Evolutionary conservation across 2,888 invertebrate species (phyloP), one percentile per base, ranked within the genome.

Genomic region (Habroteleia sp.): DNA sequence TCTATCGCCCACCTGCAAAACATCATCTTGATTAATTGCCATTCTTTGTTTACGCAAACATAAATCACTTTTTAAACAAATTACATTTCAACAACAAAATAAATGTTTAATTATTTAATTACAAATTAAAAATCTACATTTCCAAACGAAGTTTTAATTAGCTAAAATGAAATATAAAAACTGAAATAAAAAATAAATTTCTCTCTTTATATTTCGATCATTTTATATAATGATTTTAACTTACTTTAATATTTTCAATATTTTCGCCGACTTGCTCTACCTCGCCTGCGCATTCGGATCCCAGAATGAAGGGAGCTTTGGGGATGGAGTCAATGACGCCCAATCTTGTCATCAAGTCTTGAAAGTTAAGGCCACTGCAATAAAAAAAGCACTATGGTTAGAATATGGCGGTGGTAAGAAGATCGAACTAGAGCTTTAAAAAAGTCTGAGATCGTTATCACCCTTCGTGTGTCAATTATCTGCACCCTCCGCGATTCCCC

Each of bases 231-330:
- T 4, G 20, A 3, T 7, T 6, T 8, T 14, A n/a, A 84, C 89
- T 90, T 88, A 94, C 95, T 91, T 93, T 92, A 86, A 94, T 93
- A 85, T 93, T 93, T 85, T 93, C 93, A 75, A 95, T 95, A 33
- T 93, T 93, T 85, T 94, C 94, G 80, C 94, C 95, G 72, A 95
- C 91, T 83, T 93, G 93, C 85, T 94, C 94, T 77, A 95, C 91
- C 83, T 94, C 93, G 50, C 96, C 96, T 56, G 96, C 94, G 88
- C 96, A 96, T 88, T 96, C 96, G 83, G 95, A 95, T 68, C 96
- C 96, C 86, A 96, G 92, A 85, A 95, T 94, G 90, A 96, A 94
- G 2, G 96, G 96, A 2, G 95, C 94, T 90, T 96, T 96, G n/a
- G 95, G 95, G 0, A 94, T 93, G 6, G 94, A 94, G 87, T 96